Evolutionary conservation across 2,888 invertebrate genomes (phyloP).

Genomic region (Panorpa germanica): DNA sequence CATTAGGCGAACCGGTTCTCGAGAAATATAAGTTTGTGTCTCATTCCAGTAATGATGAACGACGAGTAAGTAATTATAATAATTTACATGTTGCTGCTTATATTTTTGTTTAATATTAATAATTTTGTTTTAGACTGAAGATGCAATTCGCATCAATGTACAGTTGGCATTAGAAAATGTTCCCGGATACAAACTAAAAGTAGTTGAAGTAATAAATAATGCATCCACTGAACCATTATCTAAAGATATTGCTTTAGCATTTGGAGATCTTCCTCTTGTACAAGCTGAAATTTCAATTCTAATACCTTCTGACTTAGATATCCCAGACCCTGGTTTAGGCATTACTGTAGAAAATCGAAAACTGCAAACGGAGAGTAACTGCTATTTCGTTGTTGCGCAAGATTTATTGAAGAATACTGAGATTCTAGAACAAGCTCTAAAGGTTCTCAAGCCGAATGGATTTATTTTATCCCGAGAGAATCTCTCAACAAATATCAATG

Average conservation of each 20-base stretch:
- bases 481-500: constrained; percentile 27
- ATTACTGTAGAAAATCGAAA: constrained; percentile 43
- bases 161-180: constrained; percentile 59
- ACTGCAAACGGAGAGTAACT: constrained; percentile 22
- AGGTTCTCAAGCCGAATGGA: constrained; percentile 33
- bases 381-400: constrained; percentile 18
- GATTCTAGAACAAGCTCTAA: constrained; percentile 25
- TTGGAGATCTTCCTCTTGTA: constrained; percentile 48
- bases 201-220: constrained; percentile 33
- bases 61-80: too few relatives aligned
- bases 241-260: constrained; percentile 31
- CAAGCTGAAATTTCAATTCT: constrained; percentile 44
- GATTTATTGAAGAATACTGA: constrained; percentile 15
- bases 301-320: constrained; percentile 22
- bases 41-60: constrained; percentile 28
- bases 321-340: constrained; percentile 26
- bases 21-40: constrained; percentile 59
- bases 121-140: constrained; percentile 17
- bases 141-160: constrained; percentile 36
- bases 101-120: neutral
- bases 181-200: constrained; percentile 37
- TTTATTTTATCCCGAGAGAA: constrained; percentile 41
- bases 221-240: constrained; percentile 29
- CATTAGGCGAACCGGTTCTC: constrained; percentile 53
- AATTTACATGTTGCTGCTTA: too few relatives aligned